Evolutionary conservation across 2,797 vertebrate genomes (phyloP), one percentile per base, ranked within the genome.

Genomic region (Dryobates pubescens): DNA sequence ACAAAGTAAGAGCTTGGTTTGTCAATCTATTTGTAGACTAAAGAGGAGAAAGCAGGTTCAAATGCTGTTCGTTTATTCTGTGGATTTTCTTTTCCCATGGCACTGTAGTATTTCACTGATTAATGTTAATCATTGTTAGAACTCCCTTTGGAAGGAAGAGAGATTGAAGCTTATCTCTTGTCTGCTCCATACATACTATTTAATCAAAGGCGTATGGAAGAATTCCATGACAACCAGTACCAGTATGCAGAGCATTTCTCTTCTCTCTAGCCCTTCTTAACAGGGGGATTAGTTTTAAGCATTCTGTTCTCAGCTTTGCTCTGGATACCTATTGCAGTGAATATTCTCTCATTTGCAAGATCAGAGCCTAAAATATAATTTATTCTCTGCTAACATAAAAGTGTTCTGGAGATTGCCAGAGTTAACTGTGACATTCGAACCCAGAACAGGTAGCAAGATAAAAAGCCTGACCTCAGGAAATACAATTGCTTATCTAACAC

Each of bases 111-210:
- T 76, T 93, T 82, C 47, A 53, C 49, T 76, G 57, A 51, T 63
- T 84, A 17, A 74, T 53, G 26, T 59, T 81, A 86, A 76, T 79
- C 13, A 14, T 84, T 86, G 68, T 67, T 91, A 65, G 57, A 91
- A 17, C 27, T 93, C 62, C 13, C 2, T 68, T 67, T 80, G 56
- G 7, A 41, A 88, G 62, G 23, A 84, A 61, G 67, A 88, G 47
- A 79, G 92, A 65, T 68, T 23, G 90, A 90, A 90, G 57, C 29
- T 70, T 89, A 59, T 72, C 29, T 91, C 10, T 74, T 77, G 22
- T 70, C 54, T 92, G 56, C 58, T 17, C 36, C 86, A 2, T 70
- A 5, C 73, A 6, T 84, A 68, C 75, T 76, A 54, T 59, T 88
- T 88, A 72, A 82, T 92, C 34, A 79, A 88, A 91, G 9, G 7